Base-by-base conservation (phyloP, 2,888 invertebrate species). In the Amaurobius ferox region DNA sequence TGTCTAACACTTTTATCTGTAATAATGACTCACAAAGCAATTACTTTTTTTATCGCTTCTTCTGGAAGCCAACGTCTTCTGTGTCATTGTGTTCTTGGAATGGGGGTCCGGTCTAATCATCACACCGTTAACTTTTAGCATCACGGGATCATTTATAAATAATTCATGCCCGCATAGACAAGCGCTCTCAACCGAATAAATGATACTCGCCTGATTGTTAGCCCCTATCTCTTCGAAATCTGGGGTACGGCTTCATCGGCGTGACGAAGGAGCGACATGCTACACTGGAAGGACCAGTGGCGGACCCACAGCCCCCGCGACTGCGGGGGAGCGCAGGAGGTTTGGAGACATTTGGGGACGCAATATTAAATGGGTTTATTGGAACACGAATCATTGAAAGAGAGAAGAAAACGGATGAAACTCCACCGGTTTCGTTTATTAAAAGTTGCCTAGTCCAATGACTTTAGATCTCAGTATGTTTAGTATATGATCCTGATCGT, bases 141-240 rank as follows among this genome's bases (percentile, higher is more conserved):
- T 48, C 48, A 19, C 5, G 66, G 11, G 13, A n/a, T 9, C 30
- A 29, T 40, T 67, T 26, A 68, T 78, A 35, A 61, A 78, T 78
- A 40, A 78, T 78, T 70, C 78, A 70, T 62, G 23, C 78, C 62
- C 70, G 78, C 64, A 78, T 70, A 16, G 28, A 30, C 68, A 19
- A 29, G 40, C 29, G 26, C 66, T 48, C 29, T 39, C 61, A 73
- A 61, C 32, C 73, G 73, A 61, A 61, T 73, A 73, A 73, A 73
- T 73, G 73, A 62, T 39, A 61, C 39, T 62, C 29, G 23, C 39
- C 39, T 32, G 61, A 73, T 73, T 62, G 73, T 62, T 62, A 62
- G 62, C 73, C 73, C 62, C 29, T 70, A 61, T 61, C 70, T n/a
- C 23, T 23, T 19, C 2, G 5, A 23, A 19, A 55, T 55, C 55